Base-by-base conservation (phyloP, 2,888 invertebrate genomes). In the Plutella xylostella region DNA sequence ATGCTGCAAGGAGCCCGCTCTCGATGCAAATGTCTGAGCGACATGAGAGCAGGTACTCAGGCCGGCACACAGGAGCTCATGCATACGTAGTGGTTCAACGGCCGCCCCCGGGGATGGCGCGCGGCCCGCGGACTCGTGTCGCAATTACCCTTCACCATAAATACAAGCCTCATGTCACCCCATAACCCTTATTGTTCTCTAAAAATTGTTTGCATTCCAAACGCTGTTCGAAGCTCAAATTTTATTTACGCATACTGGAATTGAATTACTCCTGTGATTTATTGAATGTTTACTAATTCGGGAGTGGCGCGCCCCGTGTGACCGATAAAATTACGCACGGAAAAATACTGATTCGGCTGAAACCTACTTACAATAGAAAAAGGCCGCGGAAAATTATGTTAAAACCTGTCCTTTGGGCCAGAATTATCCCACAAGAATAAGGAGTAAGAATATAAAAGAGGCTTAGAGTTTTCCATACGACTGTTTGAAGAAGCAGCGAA, bases 381-480 rank as follows among this genome's bases (percentile, higher is more conserved):
- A 71, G 68, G 72, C 68, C 68, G 64, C 64, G 68, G 60, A 65
- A 78, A 75, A 77, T 79, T 80, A 83, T 80, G 80, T 76, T 73
- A 80, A 78, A 80, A 76, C 76, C 78, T 72, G 70, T 77, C 75
- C 76, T 76, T 71, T 75, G 72, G 72, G 73, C 68, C 67, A 65
- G 75, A 79, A 79, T 80, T 77, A 82, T 80, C 76, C 75, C 72
- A 61, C 72, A 76, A 74, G 80, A 77, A 78, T 79, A 74, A 74
- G 71, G 71, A 78, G 72, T 70, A 72, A 72, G 76, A 80, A 80
- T 77, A 78, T 76, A 79, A 82, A 82, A 73, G 72, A 76, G 74
- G 75, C 75, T 78, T 73, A 72, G 72, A 76, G 74, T 73, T 76
- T 74, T 72, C 73, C 72, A 72, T 76, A 73, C 69, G 72, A 68